Base-by-base conservation (phyloP, 2,113 vertebrate species). In the Patagioenas fasciata region DNA sequence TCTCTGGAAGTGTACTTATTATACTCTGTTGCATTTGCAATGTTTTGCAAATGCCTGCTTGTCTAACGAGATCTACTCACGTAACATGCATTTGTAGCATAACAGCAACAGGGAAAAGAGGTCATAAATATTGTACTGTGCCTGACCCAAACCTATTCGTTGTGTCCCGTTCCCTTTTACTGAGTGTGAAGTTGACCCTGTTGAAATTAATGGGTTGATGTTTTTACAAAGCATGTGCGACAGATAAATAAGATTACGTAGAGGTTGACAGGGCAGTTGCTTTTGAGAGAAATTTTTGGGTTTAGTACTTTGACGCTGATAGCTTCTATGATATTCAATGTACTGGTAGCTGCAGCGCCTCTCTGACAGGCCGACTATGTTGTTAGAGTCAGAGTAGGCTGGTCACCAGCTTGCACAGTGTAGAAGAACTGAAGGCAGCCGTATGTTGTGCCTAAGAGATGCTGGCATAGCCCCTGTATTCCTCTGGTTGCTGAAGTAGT, bases 1-100 rank as follows among this genome's bases (percentile, higher is more conserved):
- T 93, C 57, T 90, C 90, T 91, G 85, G 50, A 94, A 88, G 48
- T 54, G 65, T 58, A 75, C 80, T 93, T 86, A 61, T 95, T 95
- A 74, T 50, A 66, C 44, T 80, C 36, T 5, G 29, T 65, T 91
- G 77, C 72, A 60, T 75, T 86, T 86, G 42, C 71, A 84, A 67
- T 34, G 69, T 79, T 93, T 79, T 61, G 54, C 80, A 91, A 95
- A 83, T 0, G 5, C 56, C 71, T 88, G 81, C 53, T 89, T 88
- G 48, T 94, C 88, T 96, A 92, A 94, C 1, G 2, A 84, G 72
- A 47, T 74, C 78, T 50, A 47, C 36, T 89, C n/a, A 21, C 57
- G 28, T 54, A 80, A 91, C 89, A 80, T 66, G n/a, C 15, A 11
- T 62, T 69, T 54, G 17, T 61, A 91, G 62, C 17, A 11, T 57